Percentiles rank a stretch among this genome's conserved stretches.
These are phyloP conservation scores for Hofmannophila pseudospretella DNA, from an alignment of 2,888 invertebrate genomes.

Conservation along the genomic window DNA sequence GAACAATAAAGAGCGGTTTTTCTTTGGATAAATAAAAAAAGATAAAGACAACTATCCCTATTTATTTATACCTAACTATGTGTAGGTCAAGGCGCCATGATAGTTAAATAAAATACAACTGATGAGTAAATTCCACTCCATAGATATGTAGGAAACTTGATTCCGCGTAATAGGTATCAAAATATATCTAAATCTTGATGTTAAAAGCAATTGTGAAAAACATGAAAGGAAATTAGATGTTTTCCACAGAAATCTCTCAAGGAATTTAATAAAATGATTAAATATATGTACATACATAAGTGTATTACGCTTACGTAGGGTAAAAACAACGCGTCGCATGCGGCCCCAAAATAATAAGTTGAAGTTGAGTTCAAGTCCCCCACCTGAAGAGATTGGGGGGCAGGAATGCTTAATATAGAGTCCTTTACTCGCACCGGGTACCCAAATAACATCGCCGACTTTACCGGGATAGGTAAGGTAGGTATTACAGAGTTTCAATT, in stretches of 20 bases:
- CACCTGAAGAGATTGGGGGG: slow-evolving; percentile 71
- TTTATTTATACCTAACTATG: no score
- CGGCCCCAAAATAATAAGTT: slow-evolving; percentile 69
- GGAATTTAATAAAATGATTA: slow-evolving; percentile 67
- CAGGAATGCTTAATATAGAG: slow-evolving; percentile 76
- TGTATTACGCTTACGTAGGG: slow-evolving; percentile 46
- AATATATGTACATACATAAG: slow-evolving; percentile 24
- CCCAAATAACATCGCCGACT: slow-evolving; percentile 67
- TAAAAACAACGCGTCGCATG: slow-evolving; percentile 60
- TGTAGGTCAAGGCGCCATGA: no score
- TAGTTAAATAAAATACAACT: no score
- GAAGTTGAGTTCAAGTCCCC: slow-evolving; percentile 64
- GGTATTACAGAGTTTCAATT: slow-evolving; percentile 28
- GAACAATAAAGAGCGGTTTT: no score
- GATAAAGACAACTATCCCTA: no score
- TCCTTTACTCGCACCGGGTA: slow-evolving; percentile 69
- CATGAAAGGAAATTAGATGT: slow-evolving; percentile 26
- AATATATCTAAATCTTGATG: no score
- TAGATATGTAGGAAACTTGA: no score
- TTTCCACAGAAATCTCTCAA: slow-evolving; percentile 32
- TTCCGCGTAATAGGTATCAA: no score
- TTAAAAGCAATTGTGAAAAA: background rate
- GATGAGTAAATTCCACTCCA: no score
- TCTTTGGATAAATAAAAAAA: no score
- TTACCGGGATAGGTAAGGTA: slow-evolving; percentile 36